Percentiles rank a stretch among this genome's conserved stretches.
Conservation (phyloP, 2,797 vertebrate species). For the Spizella passerina region DNA sequence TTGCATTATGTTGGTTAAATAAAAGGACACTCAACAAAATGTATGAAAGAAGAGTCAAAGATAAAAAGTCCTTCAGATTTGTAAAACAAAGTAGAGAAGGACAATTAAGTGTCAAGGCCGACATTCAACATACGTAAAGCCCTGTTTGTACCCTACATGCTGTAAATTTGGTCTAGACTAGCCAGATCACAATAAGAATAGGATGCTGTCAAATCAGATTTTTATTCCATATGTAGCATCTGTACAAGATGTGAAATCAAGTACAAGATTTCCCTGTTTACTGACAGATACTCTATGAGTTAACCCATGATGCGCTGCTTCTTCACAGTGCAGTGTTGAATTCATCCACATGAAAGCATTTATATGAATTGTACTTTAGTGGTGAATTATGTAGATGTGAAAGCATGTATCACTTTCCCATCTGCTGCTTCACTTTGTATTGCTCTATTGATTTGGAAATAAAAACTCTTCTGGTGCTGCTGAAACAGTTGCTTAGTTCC, state of each 20-base stretch:
- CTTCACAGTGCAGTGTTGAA: not conserved
- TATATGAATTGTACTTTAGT: not conserved
- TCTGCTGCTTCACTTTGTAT: not conserved
- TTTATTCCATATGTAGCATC: not conserved
- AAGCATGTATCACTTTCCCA: not conserved
- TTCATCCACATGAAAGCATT: not conserved
- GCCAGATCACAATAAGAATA: not conserved
- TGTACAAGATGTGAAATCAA: not conserved
- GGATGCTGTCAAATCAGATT: not conserved
- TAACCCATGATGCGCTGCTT: not conserved
- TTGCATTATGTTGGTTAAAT: not conserved
- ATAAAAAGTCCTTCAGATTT: not conserved
- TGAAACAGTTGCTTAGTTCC: not conserved
- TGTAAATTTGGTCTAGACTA: not conserved
- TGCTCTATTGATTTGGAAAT: conserved; percentile 15
- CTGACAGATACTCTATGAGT: not conserved
- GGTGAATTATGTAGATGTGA: not conserved
- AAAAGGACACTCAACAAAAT: accelerated
- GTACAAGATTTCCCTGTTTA: not conserved
- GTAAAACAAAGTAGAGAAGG: not conserved
- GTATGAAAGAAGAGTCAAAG: not conserved
- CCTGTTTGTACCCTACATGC: not conserved
- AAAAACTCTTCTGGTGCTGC: not conserved
- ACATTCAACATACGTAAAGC: not conserved
- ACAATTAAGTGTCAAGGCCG: not conserved